phyloP scores from a whole-genome alignment of 2,888 invertebrate species.

The Linnaemya vulpina region DNA sequence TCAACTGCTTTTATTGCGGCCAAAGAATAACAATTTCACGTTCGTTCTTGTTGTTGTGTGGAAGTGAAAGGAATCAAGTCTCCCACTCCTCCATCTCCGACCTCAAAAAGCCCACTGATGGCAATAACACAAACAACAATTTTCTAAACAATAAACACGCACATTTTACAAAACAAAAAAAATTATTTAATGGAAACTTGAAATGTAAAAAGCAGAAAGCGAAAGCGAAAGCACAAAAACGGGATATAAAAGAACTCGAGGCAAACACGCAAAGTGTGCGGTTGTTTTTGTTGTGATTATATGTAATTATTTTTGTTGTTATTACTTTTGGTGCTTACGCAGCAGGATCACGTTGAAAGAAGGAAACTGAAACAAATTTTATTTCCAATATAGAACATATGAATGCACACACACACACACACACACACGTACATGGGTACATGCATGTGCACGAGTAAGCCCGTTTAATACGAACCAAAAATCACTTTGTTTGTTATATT shows the following conservation, averaged over 20 bases:
- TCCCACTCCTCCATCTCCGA: slow-evolving; percentile 24
- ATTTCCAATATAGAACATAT: slow-evolving; percentile 28
- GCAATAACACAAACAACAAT: slow-evolving; percentile 35
- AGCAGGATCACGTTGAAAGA: slow-evolving; percentile 46
- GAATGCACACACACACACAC: too few species aligned
- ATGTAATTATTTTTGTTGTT: slow-evolving; percentile 29
- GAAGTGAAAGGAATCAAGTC: slow-evolving; percentile 25
- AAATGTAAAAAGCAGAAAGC: neutral
- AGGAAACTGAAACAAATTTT: slow-evolving; percentile 38
- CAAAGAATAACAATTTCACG: slow-evolving; percentile 56
- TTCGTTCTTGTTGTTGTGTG: slow-evolving; percentile 17
- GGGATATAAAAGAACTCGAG: slow-evolving; percentile 20
- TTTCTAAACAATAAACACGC: slow-evolving; percentile 64
- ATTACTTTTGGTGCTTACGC: slow-evolving; percentile 29
- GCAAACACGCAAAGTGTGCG: slow-evolving; percentile 53
- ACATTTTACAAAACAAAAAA: slow-evolving; percentile 32
- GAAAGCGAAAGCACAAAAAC: slow-evolving; percentile 23
- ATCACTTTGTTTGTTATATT: slow-evolving; percentile 6
- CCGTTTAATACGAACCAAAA: neutral
- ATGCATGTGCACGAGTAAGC: neutral
- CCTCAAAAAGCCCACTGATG: neutral
- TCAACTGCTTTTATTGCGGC: slow-evolving; percentile 26
- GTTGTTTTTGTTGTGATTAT: slow-evolving; percentile 46
- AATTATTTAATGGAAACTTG: slow-evolving; percentile 39
- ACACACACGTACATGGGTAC: too few species aligned